These are phyloP conservation scores for Drosophila neonasuta DNA, from an alignment of 2,888 invertebrate species.

Conservation along the genomic window DNA sequence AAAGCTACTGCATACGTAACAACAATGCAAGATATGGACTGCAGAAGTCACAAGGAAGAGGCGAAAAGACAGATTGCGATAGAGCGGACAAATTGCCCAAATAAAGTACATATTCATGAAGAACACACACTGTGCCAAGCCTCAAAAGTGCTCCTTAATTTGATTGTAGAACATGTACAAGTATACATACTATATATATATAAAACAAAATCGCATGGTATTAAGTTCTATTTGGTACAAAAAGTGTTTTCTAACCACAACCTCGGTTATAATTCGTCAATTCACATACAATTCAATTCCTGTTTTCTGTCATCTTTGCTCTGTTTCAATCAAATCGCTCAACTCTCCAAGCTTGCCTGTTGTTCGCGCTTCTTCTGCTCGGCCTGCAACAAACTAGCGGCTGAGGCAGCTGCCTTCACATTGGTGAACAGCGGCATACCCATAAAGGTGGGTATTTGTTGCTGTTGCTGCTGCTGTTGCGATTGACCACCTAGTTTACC, in stretches of 20 bases:
- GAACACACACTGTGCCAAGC: conserved; percentile 39
- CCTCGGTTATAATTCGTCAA: conserved; percentile 32
- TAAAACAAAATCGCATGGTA: conserved; percentile 49
- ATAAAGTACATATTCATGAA: conserved; percentile 11
- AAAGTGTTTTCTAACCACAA: conserved; percentile 47
- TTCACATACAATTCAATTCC: conserved; percentile 52
- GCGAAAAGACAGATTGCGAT: conserved; percentile 22
- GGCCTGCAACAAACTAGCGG: conserved; percentile 47
- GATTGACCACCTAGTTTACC: conserved; percentile 8
- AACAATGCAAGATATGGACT: conserved; percentile 53
- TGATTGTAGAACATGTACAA: conserved; percentile 24
- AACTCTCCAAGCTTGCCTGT: conserved; percentile 47
- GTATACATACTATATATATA: conserved; percentile 17
- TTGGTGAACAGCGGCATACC: conserved; percentile 88
- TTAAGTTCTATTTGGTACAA: conserved; percentile 60
- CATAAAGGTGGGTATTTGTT: conserved; percentile 86
- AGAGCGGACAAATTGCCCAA: conserved; percentile 19
- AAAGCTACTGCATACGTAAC: conserved; percentile 50
- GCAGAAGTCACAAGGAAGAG: conserved; percentile 22
- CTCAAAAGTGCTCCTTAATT: conserved; percentile 46
- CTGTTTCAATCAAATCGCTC: background rate
- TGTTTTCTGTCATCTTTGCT: conserved; percentile 10
- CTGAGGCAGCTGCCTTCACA: conserved; percentile 58
- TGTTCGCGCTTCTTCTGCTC: conserved; percentile 48
- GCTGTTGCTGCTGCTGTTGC: conserved; percentile 60